Base-by-base conservation (phyloP, 1,140 invertebrate species). In the Andrena cerasifolii region DNA sequence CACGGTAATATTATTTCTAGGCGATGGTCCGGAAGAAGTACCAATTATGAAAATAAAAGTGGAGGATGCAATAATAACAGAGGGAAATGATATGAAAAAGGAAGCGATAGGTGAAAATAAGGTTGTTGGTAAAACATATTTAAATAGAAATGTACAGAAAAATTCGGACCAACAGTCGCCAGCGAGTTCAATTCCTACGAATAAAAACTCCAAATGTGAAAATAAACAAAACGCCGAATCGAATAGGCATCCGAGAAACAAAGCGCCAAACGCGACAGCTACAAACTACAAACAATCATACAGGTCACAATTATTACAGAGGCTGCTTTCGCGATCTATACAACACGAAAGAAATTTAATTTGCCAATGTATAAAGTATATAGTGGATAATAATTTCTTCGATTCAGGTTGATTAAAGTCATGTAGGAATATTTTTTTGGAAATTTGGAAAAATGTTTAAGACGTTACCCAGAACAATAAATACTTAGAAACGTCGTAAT, bases 341-440 rank as follows among this genome's bases (percentile, higher is more conserved):
- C 89, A 91, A 56, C 94, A 96, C 82, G 96, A 97, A 92, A 91
- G 96, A 78, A 97, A 97, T 91, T 90, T 95, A 28, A 93, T 97
- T 61, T 92, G 96, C 67, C 96, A 97, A 85, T 96, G 96, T 91
- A 93, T 97, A 14, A 94, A 95, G 78, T 94, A 95, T 93, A 94
- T 96, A 66, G 93, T 94, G 43, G 93, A 95, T 79, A 96, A 95
- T 86, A 95, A 96, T 88, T 97, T 94, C 90, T 96, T 96, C 90
- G 90, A 93, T 51, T 78, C 49, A 86, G 53, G 40, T 49, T 5
- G 72, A 67, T 45, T 45, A 26, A 53, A 63, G n/a, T 10, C 18
- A 40, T 47, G 16, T 67, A 59, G 28, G 16, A 18, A 14, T 45
- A 14, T 40, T 40, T 40, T 40, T 3, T 40, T 40, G n/a, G n/a